Evolutionary conservation across 2,888 invertebrate genomes (phyloP).

Genomic region (Leptura quadrifasciata): DNA sequence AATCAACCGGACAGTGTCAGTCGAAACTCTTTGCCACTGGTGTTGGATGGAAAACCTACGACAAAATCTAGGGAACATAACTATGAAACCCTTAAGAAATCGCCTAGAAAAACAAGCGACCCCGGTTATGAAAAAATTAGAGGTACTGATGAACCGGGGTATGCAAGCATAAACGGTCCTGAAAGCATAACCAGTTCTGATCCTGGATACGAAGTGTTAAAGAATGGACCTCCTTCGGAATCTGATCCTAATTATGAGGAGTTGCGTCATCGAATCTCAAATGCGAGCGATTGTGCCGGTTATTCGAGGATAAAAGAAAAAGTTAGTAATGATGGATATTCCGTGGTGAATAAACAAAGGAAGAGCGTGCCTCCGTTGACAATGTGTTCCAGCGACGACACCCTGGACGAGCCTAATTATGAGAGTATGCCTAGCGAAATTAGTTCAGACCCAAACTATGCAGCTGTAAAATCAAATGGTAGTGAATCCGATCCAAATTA

Average conservation of each 20-base stretch:
- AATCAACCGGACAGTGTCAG: slow-evolving; percentile 44
- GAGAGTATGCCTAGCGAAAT: slow-evolving; percentile 55
- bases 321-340: slow-evolving; percentile 73
- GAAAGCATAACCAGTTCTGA: slow-evolving; percentile 79
- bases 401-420: slow-evolving; percentile 70
- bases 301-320: slow-evolving; percentile 67
- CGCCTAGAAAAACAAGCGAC: slow-evolving; percentile 61
- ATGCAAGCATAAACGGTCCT: slow-evolving; percentile 75
- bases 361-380: slow-evolving; percentile 49
- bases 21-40: slow-evolving; percentile 36
- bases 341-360: slow-evolving; percentile 75
- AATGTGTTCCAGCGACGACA: slow-evolving; percentile 50
- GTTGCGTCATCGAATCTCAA: slow-evolving; percentile 76
- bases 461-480: slow-evolving; percentile 76
- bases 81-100: slow-evolving; percentile 79
- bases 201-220: slow-evolving; percentile 84
- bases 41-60: slow-evolving; percentile 45
- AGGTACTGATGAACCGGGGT: slow-evolving; percentile 66
- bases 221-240: slow-evolving; percentile 72
- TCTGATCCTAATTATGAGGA: slow-evolving; percentile 90
- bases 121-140: slow-evolving; percentile 69
- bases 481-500: slow-evolving; percentile 85
- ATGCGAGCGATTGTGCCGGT: slow-evolving; percentile 67
- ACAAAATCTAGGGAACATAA: slow-evolving; percentile 73
- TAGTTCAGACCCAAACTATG: slow-evolving; percentile 82